Evolutionary conservation across 2,888 invertebrate genomes (phyloP).

Genomic region (Pseudolycoriella hygida): DNA sequence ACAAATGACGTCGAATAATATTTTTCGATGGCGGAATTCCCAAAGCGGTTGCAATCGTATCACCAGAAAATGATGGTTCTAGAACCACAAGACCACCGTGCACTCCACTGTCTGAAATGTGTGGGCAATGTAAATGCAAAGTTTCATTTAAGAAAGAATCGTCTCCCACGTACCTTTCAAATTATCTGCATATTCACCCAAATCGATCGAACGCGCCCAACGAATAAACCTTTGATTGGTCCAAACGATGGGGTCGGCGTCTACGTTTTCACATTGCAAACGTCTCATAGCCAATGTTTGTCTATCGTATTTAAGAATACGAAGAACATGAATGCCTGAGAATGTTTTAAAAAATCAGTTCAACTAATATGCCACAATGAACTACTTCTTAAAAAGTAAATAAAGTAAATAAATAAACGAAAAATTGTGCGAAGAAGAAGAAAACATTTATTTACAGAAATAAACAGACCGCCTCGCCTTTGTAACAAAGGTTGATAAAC

Average conservation of each 20-base stretch:
- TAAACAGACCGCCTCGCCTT: too few relatives aligned
- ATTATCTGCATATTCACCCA: conserved; percentile 85
- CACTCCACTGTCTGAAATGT: conserved; percentile 67
- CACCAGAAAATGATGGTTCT: conserved; percentile 86
- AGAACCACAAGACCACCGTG: conserved; percentile 87
- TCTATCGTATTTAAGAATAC: conserved; percentile 83
- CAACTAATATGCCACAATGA: too few relatives aligned
- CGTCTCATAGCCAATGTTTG: conserved; percentile 75
- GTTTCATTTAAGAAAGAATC: too few relatives aligned
- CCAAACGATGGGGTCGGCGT: conserved; percentile 89
- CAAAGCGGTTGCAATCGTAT: conserved; percentile 84
- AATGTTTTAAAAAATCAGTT: not conserved
- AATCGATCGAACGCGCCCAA: conserved; percentile 86
- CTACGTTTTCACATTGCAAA: conserved; percentile 72
- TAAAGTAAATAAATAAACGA: too few relatives aligned
- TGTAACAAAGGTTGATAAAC: too few relatives aligned
- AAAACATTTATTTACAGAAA: not conserved
- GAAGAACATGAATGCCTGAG: conserved; percentile 55
- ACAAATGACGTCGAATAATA: conserved; percentile 79
- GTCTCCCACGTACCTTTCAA: conserved; percentile 74
- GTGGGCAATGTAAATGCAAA: too few relatives aligned
- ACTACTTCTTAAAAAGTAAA: too few relatives aligned
- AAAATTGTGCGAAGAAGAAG: too few relatives aligned
- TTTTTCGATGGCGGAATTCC: conserved; percentile 86
- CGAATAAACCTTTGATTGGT: conserved; percentile 86